Base-by-base conservation (phyloP, 2,797 vertebrate species). In the Tolypeutes matacus region DNA sequence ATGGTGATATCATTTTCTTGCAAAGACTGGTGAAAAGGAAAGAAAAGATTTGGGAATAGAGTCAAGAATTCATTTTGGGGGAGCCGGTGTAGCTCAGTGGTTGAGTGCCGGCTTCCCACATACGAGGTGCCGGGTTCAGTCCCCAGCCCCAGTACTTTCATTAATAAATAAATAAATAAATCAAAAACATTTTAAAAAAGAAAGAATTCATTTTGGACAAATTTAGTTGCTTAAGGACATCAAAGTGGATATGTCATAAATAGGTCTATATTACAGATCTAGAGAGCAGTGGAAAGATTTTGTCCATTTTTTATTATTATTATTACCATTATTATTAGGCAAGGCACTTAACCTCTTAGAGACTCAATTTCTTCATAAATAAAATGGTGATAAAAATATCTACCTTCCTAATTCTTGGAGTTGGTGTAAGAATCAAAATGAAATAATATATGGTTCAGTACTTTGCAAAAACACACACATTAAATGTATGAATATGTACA, bases 161-260 rank as follows among this genome's bases (percentile, higher is more conserved):
- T 46, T 9, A 46, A 46, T 46, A 9, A 46, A 46, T 46, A 9
- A 46, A 46, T 46, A 9, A 46, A 46, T 46, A 9, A 46, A 46
- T 46, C 5, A 46, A 46, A 6, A 46, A 46, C 46, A 46, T 46
- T 39, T 46, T 6, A 46, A 46, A 46, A 46, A 11, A 46, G 42
- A 46, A 89, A 70, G 36, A 86, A 89, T 93, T 95, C 39, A 80
- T 49, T 65, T 70, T 70, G 21, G 31, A 76, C 60, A 94, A 83
- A 77, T 67, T 56, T 85, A 89, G 5, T 81, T 69, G 51, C 46
- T 76, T 67, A 88, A 88, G 46, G 67, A 56, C 53, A 95, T 42
- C 31, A 72, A 81, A 88, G 67, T 58, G 76, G 34, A 60, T 46
- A 86, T 13, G 3, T 65, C 31, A 82, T 72, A 76, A 88, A n/a